These are phyloP conservation scores for Halictus ligatus DNA, from an alignment of 2,888 invertebrate genomes.

Conservation along the genomic window DNA sequence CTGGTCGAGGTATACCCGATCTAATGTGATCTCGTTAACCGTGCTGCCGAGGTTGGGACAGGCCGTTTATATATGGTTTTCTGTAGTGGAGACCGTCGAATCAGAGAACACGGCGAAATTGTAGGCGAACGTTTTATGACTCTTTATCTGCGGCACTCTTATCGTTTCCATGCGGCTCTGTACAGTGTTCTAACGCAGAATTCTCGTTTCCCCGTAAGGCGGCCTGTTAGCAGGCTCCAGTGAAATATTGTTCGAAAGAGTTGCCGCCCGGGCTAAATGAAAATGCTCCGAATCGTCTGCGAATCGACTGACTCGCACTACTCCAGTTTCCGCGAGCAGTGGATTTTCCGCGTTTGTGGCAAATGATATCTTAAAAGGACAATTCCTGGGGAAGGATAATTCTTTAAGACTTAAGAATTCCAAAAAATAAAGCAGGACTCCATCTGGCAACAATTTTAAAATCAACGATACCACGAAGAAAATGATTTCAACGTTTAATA, in stretches of 20 bases:
- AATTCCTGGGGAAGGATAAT: too few species aligned
- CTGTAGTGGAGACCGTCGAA: slow-evolving; percentile 10
- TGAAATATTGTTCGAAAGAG: neutral
- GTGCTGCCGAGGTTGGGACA: neutral
- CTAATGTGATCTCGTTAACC: slow-evolving; percentile 1
- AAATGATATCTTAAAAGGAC: too few species aligned
- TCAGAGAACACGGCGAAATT: slow-evolving; percentile 14
- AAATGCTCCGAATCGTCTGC: neutral
- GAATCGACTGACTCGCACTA: neutral
- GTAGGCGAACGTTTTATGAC: slow-evolving; percentile 9
- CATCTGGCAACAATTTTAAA: too few species aligned
- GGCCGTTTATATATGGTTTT: slow-evolving; percentile 14
- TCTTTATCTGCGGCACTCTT: slow-evolving; percentile 13
- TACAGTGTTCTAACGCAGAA: neutral
- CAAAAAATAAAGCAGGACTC: too few species aligned
- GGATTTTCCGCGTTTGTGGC: too few species aligned
- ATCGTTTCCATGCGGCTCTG: slow-evolving; percentile 2
- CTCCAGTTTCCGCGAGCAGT: too few species aligned
- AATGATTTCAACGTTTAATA: too few species aligned
- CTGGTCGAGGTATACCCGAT: neutral
- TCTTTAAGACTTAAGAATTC: too few species aligned
- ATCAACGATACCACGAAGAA: too few species aligned
- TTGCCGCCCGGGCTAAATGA: neutral
- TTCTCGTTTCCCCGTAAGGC: neutral
- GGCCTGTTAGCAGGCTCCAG: neutral